Evolutionary conservation across 2,113 vertebrate species (phyloP), one percentile per base, ranked within the genome.

Genomic region (Gnathonemus longibarbis): DNA sequence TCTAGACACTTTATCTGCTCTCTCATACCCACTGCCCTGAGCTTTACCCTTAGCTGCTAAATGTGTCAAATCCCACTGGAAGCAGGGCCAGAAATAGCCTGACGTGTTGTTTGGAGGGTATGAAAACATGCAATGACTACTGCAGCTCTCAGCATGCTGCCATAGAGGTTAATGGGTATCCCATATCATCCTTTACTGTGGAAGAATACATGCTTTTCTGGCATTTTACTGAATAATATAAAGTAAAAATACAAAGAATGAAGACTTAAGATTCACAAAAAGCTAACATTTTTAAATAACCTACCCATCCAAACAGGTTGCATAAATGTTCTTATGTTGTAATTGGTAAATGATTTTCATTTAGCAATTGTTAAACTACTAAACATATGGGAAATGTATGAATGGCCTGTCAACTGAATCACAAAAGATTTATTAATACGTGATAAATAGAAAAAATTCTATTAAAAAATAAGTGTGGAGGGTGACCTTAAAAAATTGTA

Each of bases 1-100:
- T 96, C 92, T 91, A 90, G 88, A 87, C 93, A 91, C 91, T 90
- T 95, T 95, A 95, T 95, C 95, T 94, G 91, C 91, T 88, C 93
- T 94, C 93, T 94, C 94, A 94, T 93, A 91, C 93, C 89, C 93
- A 89, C 89, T 89, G 89, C 91, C 92, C 90, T 53, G 31, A 1
- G 85, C 77, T 92, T 83, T 91, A 89, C 88, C 91, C 91, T 90
- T 9, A 15, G 86, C 88, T 88, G 35, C 93, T 93, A 90, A 91
- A 92, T 11, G 89, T 94, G 95, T 95, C 93, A 91, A 93, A 91
- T 92, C 92, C 89, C 92, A 89, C 89, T 53, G 80, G 91, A 93
- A 53, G 90, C 46, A 6, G 84, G 48, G 88, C 91, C 92, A 90
- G 90, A 93, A 95, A 94, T 95, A 95, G 90, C 93, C 91, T 87